Conservation (phyloP, 2,113 vertebrate genomes). For the Xiphorhynchus elegans region DNA sequence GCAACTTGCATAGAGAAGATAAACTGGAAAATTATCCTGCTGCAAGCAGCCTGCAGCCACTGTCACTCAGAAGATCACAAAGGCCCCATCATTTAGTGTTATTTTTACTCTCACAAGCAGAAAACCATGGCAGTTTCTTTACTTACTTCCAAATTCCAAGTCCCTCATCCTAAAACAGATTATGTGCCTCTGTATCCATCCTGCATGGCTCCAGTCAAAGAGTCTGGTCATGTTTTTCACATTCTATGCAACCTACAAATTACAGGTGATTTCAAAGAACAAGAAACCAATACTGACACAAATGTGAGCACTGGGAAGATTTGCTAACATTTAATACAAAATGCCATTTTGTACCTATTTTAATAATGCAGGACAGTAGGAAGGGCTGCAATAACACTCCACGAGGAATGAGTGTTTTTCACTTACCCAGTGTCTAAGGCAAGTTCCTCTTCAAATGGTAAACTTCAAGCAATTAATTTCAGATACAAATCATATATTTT, state of each 20-base stretch:
- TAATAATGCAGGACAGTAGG: neutral
- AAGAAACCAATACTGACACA: neutral
- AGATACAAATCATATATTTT: neutral
- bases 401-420: neutral
- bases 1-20: slow-evolving; percentile 9
- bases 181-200: slow-evolving; percentile 38
- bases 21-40: neutral
- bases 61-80: slow-evolving; percentile 15
- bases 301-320: neutral
- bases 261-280: neutral
- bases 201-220: slow-evolving; percentile 60
- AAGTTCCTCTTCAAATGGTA: slow-evolving; percentile 45
- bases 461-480: slow-evolving; percentile 24
- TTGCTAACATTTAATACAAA: neutral
- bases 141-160: slow-evolving; percentile 70
- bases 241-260: slow-evolving; percentile 69
- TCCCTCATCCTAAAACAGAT: slow-evolving; percentile 68
- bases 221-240: slow-evolving; percentile 64
- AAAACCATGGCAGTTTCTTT: neutral
- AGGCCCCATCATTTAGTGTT: neutral
- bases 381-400: neutral
- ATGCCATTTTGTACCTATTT: neutral
- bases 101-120: neutral
- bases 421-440: slow-evolving; percentile 24
- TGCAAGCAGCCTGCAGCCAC: neutral